Evolutionary conservation across 2,797 vertebrate genomes (phyloP), one percentile per base, ranked within the genome.

Genomic region (Bucorvus abyssinicus): DNA sequence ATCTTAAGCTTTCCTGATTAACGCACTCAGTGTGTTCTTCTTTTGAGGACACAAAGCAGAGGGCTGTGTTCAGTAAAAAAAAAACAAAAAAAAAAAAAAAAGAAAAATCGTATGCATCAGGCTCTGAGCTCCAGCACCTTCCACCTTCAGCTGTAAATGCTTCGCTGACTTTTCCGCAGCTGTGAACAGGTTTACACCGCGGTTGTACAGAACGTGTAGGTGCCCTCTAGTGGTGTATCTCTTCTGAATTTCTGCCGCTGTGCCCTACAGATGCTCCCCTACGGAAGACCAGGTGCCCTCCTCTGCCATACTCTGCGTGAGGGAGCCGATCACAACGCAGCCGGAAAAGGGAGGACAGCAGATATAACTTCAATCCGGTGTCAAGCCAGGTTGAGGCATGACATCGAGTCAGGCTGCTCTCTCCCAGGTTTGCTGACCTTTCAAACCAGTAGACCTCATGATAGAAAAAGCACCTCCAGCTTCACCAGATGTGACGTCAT

Each of bases 221-320:
- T 85, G 96, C 96, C 96, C 94, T 95, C 96, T 96, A 96, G 96
- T 85, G 96, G 96, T 87, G 21, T 17, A 23, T 63, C 83, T 52
- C 44, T 49, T 68, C 24, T 26, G 19, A 60, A 38, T 85, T 14
- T 23, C 81, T 55, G 20, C 64, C 24, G 56, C 71, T 53, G n/a
- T 7, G 30, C 42, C 17, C 34, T 23, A 5, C 36, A 80, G 38
- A 18, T 11, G 44, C 40, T 89, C 27, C 49, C 29, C 29, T 53
- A 40, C 0, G 1, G 60, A 77, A 45, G 38, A 34, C 36, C 40
- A 3, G 1, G 23, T 12, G 16, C 30, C 42, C 55, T 64, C 26
- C 15, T 57, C 49, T 40, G 34, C 64, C 70, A 15, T 4, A n/a
- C 40, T 55, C 30, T 76, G 40, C 23, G 3, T 23, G 69, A 61